These are phyloP conservation scores for Salmo trutta DNA, from an alignment of 2,797 vertebrate genomes.

Conservation along the genomic window DNA sequence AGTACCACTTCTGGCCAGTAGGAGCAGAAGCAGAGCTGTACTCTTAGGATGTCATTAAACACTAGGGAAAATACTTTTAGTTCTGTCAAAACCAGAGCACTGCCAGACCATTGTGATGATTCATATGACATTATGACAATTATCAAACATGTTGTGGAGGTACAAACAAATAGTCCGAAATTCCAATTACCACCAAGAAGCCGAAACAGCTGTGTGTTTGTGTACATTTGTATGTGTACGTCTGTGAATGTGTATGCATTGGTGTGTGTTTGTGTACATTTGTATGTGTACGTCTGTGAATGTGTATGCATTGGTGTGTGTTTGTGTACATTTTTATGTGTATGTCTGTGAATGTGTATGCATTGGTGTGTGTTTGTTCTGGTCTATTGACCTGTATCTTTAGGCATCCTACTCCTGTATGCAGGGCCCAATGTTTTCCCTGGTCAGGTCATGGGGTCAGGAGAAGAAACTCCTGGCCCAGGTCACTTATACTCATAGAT, in stretches of 20 bases:
- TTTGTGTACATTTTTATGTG: no score
- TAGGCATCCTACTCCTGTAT: neutral
- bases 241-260: neutral
- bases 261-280: neutral
- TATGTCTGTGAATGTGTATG: neutral
- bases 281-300: neutral
- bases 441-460: neutral
- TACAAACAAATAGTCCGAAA: neutral
- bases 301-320: neutral
- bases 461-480: neutral
- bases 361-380: neutral
- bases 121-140: no score
- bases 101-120: no score
- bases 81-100: neutral
- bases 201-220: neutral
- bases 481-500: no score
- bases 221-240: neutral
- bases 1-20: conserved; percentile 19
- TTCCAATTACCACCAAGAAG: no score
- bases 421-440: neutral
- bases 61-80: no score
- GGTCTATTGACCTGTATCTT: neutral
- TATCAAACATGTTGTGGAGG: neutral
- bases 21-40: conserved; percentile 31
- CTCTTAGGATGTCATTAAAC: neutral